Evolutionary conservation across 2,888 invertebrate genomes (phyloP), one percentile per base, ranked within the genome.

Genomic region (Eupithecia abbreviata): DNA sequence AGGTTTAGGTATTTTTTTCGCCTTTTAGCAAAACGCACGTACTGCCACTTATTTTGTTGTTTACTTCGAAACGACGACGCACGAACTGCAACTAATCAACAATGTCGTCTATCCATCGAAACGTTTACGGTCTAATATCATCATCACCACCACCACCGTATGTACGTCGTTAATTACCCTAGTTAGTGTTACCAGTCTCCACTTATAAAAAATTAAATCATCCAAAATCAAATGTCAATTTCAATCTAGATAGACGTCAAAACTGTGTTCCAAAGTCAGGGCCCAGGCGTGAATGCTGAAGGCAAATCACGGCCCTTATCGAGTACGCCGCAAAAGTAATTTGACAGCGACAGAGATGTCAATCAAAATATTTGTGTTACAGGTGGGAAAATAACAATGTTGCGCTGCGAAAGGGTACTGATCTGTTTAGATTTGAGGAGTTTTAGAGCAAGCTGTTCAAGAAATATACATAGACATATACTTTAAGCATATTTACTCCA

Each of bases 321-420:
- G 12, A 43, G 43, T 47, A n/a, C 73, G 67, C 51, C 58, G 69
- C 75, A 73, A 78, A 75, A 71, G 77, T 78, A 75, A 78, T 73
- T 78, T 75, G 69, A 78, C 70, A 58, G 55, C 43, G 71, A 62
- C 42, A 62, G 73, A 75, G 75, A 78, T 72, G 78, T 78, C 78
- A 75, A 78, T 78, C 78, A 78, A 73, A 75, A 78, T 73, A 75
- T 75, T 75, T 75, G 62, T 78, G 47, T 73, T 68, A 73, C 75
- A 68, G 68, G 68, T 75, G 73, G 55, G 72, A 72, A 68, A 72
- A 69, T 73, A 75, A 75, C 72, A 73, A 73, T 73, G 69, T 4
- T 10, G 7, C 68, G 10, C 10, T 45, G 69, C 69, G 70, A 55
- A 47, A 18, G n/a, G 30, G 18, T 10, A 30, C 10, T 58, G 65